Evolutionary conservation across 1,140 invertebrate species (phyloP).

Genomic region (Pissodes strobi): DNA sequence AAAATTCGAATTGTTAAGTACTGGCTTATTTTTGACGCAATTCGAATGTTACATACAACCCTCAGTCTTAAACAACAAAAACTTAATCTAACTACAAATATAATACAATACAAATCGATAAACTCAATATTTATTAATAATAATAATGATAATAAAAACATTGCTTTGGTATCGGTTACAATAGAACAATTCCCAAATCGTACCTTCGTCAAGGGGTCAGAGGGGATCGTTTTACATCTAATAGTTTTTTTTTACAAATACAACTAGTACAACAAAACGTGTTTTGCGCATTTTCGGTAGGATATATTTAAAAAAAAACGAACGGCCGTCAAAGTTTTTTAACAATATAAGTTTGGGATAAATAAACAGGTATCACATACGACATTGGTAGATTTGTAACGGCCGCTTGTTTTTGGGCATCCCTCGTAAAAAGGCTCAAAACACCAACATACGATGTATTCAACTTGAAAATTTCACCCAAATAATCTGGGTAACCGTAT

Average conservation of each 20-base stretch:
- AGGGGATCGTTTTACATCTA: conserved; percentile 23
- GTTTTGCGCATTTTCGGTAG: conserved; percentile 9
- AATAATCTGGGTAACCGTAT: not conserved
- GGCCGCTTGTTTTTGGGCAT: not conserved
- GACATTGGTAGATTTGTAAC: conserved; percentile 13
- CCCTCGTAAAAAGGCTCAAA: not conserved
- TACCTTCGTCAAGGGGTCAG: too few species aligned
- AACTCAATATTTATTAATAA: conserved; percentile 51
- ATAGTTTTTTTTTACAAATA: conserved; percentile 16
- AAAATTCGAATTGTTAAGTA: conserved; percentile 36
- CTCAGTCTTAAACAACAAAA: conserved; percentile 54
- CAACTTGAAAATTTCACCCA: not conserved
- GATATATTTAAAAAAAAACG: not conserved
- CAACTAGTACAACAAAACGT: conserved; percentile 16
- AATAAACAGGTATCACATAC: conserved; percentile 27
- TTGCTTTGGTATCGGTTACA: conserved; percentile 59
- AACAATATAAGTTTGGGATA: conserved; percentile 4
- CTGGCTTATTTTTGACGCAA: not conserved
- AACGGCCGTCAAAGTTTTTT: not conserved
- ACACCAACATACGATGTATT: not conserved
- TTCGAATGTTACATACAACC: conserved; percentile 28
- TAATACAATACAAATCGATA: conserved; percentile 45
- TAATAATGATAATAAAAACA: conserved; percentile 51
- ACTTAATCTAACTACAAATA: conserved; percentile 50
- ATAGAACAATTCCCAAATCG: conserved; percentile 26